Evolutionary conservation across 2,888 invertebrate genomes (phyloP).

Genomic region (Drosophila falleni): DNA sequence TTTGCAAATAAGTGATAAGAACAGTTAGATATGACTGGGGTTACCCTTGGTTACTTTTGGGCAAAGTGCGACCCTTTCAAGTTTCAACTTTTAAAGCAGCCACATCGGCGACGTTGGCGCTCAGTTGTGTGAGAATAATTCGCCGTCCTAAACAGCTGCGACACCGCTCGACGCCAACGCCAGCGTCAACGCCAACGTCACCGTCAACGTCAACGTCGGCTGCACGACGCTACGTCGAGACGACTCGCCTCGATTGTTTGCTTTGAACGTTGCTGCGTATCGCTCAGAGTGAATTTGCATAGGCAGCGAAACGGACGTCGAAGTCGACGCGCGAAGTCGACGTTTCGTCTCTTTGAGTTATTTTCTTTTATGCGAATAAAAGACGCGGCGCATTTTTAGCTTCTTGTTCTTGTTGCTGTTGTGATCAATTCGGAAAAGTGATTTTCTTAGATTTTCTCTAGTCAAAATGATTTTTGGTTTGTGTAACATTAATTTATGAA

Average conservation of each 20-base stretch:
- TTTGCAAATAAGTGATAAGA: constrained; percentile 4
- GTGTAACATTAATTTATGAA: constrained; percentile 73
- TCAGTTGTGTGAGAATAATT: background rate
- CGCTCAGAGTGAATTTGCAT: constrained; percentile 77
- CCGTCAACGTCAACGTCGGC: constrained; percentile 2
- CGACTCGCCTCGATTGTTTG: constrained; percentile 13
- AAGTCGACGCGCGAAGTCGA: constrained; percentile 15
- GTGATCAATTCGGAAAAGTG: constrained; percentile 26
- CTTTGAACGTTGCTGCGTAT: constrained; percentile 18
- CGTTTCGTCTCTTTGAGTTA: constrained; percentile 5
- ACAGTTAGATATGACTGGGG: background rate
- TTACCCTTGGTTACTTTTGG: constrained; percentile 1
- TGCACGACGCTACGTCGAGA: background rate
- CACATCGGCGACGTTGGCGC: background rate
- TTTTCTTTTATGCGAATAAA: constrained; percentile 51
- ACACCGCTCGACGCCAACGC: background rate
- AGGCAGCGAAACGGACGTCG: constrained; percentile 65
- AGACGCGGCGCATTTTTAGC: constrained; percentile 23
- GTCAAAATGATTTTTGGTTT: constrained; percentile 28
- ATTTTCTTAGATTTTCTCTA: constrained; percentile 31
- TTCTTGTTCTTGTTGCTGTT: constrained; percentile 1
- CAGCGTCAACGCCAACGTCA: background rate
- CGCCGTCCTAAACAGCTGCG: constrained; percentile 2
- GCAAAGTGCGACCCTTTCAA: constrained; percentile 2
- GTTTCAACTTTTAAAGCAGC: background rate